Base-by-base conservation (phyloP, 1,140 invertebrate species). In the Atta cephalotes region DNA sequence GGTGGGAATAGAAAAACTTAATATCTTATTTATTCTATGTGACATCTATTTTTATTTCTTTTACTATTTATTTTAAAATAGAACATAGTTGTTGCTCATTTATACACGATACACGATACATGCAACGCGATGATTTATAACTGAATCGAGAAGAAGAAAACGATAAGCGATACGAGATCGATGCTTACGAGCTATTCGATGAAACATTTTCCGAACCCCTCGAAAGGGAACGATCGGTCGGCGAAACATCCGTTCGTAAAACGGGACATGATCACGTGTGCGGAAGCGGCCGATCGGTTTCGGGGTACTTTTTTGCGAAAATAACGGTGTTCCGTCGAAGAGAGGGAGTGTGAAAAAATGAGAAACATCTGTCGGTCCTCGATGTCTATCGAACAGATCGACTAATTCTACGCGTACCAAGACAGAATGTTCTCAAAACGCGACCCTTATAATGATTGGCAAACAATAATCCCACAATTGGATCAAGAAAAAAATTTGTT, bases 291-390 rank as follows among this genome's bases (percentile, higher is more conserved):
- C 90, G 92, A 90, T 93, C 90, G 89, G 90, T 93, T 93, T 89
- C 90, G 90, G 92, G 92, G 89, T 81, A 88, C 91, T 94, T 94
- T 93, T 94, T 94, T 94, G 92, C 92, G 87, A 93, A 94, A 93
- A 91, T 94, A 94, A 94, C 93, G 93, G 92, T 87, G 91, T 92
- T 93, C 89, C 89, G 72, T 88, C 87, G 86, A 91, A 91, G 49
- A 87, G 78, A 86, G 87, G 80, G 82, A 82, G 49, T 88, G 80
- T 80, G 84, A 93, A 94, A 93, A 94, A 94, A 92, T 93, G 87
- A 91, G 93, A 93, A 94, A 93, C 93, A 94, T 94, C 93, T 94
- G 93, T 94, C 92, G 93, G 92, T 91, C 91, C 91, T 93, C 93
- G 91, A 93, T 93, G 91, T 91, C 93, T 93, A 93, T 94, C 93